These are phyloP conservation scores for Eulemur macaco DNA, from an alignment of 2,113 vertebrate species.

Conservation along the genomic window DNA sequence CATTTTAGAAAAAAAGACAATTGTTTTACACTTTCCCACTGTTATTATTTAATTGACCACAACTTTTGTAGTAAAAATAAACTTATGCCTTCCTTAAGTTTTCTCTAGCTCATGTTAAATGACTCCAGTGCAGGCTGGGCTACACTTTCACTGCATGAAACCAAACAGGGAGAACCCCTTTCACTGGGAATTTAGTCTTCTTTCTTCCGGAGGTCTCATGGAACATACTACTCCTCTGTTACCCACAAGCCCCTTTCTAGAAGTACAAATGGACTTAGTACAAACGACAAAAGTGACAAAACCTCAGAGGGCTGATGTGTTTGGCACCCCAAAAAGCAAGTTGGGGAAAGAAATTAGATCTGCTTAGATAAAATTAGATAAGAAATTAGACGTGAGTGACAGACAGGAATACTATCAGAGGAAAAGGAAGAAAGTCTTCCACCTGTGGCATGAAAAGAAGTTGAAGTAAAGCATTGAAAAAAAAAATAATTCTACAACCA, in stretches of 20 bases:
- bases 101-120: slow-evolving; percentile 41
- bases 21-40: neutral
- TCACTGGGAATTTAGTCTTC: slow-evolving; percentile 62
- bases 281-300: slow-evolving; percentile 72
- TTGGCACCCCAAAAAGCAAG: neutral
- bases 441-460: slow-evolving; percentile 49
- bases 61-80: slow-evolving; percentile 68
- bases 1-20: neutral
- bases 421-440: slow-evolving; percentile 9
- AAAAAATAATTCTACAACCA: neutral
- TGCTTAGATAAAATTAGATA: neutral
- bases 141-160: neutral
- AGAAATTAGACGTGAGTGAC: neutral
- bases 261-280: slow-evolving; percentile 66
- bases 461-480: neutral
- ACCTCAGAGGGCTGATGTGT: neutral
- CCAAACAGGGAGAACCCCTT: slow-evolving; percentile 60
- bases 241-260: slow-evolving; percentile 68
- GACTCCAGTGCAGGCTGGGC: slow-evolving; percentile 9
- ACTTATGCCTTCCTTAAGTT: slow-evolving; percentile 1
- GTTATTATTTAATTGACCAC: slow-evolving; percentile 25
- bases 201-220: slow-evolving; percentile 71
- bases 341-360: neutral
- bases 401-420: slow-evolving; percentile 58
- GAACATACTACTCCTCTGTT: slow-evolving; percentile 64